These are phyloP conservation scores for Ichneumoninae sp. DNA, from an alignment of 2,888 invertebrate species.

Conservation along the genomic window DNA sequence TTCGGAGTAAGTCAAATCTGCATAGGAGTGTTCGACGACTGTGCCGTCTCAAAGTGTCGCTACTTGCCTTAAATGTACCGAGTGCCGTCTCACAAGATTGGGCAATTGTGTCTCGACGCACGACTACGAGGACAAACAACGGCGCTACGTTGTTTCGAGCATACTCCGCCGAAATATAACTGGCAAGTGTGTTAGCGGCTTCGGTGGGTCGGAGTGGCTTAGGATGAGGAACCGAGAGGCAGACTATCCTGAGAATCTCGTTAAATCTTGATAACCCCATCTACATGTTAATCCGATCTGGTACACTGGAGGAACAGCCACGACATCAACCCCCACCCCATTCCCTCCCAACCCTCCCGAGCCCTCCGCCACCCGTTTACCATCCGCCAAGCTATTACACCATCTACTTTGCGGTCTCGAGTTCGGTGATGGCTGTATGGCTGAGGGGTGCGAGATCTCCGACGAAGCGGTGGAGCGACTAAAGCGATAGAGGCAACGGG, in stretches of 20 bases:
- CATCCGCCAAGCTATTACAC: slow-evolving; percentile 68
- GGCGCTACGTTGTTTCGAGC: neutral
- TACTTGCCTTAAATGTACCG: too few relatives aligned
- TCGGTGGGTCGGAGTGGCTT: slow-evolving; percentile 6
- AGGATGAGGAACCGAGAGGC: slow-evolving; percentile 19
- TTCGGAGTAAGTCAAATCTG: too few relatives aligned
- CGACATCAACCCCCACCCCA: slow-evolving; percentile 70
- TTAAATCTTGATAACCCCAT: slow-evolving; percentile 81
- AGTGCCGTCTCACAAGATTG: neutral
- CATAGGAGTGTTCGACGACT: too few relatives aligned
- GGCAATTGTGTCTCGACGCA: neutral
- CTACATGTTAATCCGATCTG: slow-evolving; percentile 81
- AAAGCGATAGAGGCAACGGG: slow-evolving; percentile 16
- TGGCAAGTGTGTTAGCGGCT: slow-evolving; percentile 26
- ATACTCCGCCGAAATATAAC: slow-evolving; percentile 19
- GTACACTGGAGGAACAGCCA: slow-evolving; percentile 68
- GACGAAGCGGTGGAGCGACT: slow-evolving; percentile 21
- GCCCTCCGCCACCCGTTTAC: slow-evolving; percentile 65
- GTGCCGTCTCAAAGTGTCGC: too few relatives aligned
- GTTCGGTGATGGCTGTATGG: slow-evolving; percentile 51
- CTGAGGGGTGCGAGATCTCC: slow-evolving; percentile 32
- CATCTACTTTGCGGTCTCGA: slow-evolving; percentile 67
- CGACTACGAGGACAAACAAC: neutral
- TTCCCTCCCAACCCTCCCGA: neutral
- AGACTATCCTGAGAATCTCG: slow-evolving; percentile 71